phyloP scores from a whole-genome alignment of 2,797 vertebrate species.

The Peromyscus eremicus region DNA sequence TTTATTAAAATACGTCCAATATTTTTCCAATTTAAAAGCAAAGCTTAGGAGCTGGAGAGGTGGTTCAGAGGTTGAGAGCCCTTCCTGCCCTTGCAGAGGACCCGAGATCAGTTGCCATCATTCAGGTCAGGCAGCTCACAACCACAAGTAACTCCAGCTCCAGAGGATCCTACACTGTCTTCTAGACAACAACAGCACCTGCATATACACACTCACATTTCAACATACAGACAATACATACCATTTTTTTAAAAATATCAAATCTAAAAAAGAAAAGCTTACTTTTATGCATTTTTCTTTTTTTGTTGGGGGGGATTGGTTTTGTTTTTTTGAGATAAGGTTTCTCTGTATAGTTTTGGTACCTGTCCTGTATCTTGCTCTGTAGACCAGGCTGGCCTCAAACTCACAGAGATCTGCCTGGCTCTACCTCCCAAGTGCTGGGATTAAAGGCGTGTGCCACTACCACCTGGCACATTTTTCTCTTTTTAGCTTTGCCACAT shows the following conservation, averaged over 20 bases:
- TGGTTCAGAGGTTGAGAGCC: neutral
- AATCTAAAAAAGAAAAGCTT: neutral
- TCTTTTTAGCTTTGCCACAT: neutral
- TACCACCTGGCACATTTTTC: neutral
- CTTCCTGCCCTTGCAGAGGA: neutral
- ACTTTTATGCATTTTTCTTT: neutral
- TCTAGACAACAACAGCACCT: neutral
- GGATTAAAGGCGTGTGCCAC: too few relatives aligned
- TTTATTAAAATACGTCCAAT: neutral
- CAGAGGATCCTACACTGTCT: neutral
- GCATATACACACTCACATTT: neutral
- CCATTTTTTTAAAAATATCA: neutral
- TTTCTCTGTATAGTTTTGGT: too few relatives aligned
- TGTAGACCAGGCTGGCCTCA: too few relatives aligned
- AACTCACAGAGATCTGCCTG: too few relatives aligned
- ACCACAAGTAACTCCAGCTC: neutral
- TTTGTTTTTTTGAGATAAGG: too few relatives aligned
- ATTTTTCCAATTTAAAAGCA: neutral
- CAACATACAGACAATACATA: neutral
- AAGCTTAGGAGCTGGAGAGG: neutral
- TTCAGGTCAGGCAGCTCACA: neutral
- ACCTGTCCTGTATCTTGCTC: too few relatives aligned
- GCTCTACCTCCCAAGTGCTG: too few relatives aligned
- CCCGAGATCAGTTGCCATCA: neutral
- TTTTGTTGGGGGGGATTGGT: neutral